Conservation (phyloP, 1,140 invertebrate species). For the Tyrophagus putrescentiae region DNA sequence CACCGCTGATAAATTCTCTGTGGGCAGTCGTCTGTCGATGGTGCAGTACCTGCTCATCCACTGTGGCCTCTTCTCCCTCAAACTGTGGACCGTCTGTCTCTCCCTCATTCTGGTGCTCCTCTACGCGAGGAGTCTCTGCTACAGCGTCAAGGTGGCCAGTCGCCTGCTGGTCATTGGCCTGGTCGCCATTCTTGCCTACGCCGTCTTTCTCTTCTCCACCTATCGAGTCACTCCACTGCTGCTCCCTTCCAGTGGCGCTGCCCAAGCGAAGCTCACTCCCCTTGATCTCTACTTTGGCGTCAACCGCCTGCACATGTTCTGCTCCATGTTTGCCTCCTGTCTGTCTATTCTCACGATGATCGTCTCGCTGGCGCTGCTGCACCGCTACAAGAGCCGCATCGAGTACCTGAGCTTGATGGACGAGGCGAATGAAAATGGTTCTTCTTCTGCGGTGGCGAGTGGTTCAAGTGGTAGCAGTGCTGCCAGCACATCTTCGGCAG, state of each 20-base stretch:
- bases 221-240: background rate
- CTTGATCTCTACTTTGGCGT: slow-evolving; percentile 62
- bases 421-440: too few relatives aligned
- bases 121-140: slow-evolving; percentile 61
- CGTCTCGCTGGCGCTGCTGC: slow-evolving; percentile 55
- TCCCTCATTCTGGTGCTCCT: slow-evolving; percentile 62
- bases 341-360: slow-evolving; percentile 49
- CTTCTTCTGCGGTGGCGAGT: too few relatives aligned
- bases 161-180: slow-evolving; percentile 11
- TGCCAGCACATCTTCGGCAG: too few relatives aligned
- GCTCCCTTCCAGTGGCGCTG: background rate
- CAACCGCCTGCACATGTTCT: slow-evolving; percentile 51
- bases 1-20: slow-evolving; percentile 36
- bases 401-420: background rate
- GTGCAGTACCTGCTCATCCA: slow-evolving; percentile 53
- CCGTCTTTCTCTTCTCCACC: slow-evolving; percentile 7
- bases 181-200: slow-evolving; percentile 3
- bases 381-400: slow-evolving; percentile 31
- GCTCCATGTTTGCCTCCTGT: slow-evolving; percentile 45
- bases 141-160: slow-evolving; percentile 40
- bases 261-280: too few relatives aligned
- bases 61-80: slow-evolving; percentile 54
- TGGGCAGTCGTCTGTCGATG: slow-evolving; percentile 27
- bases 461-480: too few relatives aligned
- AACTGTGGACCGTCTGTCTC: slow-evolving; percentile 66